phyloP scores from a whole-genome alignment of 2,888 invertebrate species.

The Agrilus mali region DNA sequence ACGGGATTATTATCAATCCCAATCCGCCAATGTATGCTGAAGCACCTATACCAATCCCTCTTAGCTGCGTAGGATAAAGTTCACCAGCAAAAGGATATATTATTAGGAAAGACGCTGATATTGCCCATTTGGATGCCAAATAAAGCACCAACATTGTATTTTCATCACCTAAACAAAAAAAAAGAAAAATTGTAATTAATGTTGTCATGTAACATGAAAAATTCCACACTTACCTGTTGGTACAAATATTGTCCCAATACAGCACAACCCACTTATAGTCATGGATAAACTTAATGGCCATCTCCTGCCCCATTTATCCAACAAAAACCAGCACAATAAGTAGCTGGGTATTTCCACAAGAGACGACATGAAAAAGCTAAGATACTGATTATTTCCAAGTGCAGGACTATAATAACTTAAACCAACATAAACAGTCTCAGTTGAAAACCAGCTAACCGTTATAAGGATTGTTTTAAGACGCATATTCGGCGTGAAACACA shows the following conservation, averaged over 20 bases:
- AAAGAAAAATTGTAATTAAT: background rate
- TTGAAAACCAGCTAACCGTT: conserved; percentile 84
- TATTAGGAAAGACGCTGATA: conserved; percentile 82
- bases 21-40: conserved; percentile 84
- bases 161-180: conserved; percentile 48
- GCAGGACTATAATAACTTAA: conserved; percentile 85
- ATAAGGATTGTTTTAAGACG: conserved; percentile 75
- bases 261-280: conserved; percentile 74
- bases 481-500: conserved; percentile 79
- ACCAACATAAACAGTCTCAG: conserved; percentile 85
- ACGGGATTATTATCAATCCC: conserved; percentile 80
- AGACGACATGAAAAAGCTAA: conserved; percentile 79
- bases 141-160: conserved; percentile 62
- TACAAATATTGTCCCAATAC: conserved; percentile 71
- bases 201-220: background rate
- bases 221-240: conserved; percentile 49
- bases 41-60: conserved; percentile 82
- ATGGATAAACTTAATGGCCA: conserved; percentile 81
- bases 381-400: conserved; percentile 74
- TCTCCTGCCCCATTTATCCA: conserved; percentile 77
- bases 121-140: conserved; percentile 73
- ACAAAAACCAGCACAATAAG: conserved; percentile 73
- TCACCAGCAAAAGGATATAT: conserved; percentile 90
- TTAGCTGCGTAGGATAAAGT: conserved; percentile 77
- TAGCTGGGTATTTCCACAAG: conserved; percentile 84